Percentiles rank a stretch among this genome's conserved stretches.
Evolutionary conservation across 2,113 vertebrate species (phyloP).

Genomic region (Lipotes vexillifer): DNA sequence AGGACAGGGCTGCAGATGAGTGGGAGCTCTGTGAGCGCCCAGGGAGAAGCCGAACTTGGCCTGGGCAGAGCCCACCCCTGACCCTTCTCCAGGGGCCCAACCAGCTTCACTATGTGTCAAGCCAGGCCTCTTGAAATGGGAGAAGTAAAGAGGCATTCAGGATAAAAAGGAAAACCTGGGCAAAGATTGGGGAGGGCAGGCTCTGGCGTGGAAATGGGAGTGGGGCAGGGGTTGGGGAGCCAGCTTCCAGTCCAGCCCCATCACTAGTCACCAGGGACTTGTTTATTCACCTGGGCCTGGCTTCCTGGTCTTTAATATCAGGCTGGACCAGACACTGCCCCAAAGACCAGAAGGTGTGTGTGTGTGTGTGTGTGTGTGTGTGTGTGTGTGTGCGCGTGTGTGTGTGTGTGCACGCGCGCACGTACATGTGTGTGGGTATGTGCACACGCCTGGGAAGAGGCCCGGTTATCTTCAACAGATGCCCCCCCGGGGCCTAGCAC

Average conservation of each 20-base stretch:
- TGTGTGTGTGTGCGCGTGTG: fast-evolving
- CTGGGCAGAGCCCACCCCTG: neutral
- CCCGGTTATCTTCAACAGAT: neutral
- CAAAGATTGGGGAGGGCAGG: too few species aligned
- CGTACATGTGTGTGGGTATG: fast-evolving
- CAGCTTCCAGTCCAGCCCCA: neutral
- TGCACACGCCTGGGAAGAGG: too few species aligned
- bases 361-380: neutral
- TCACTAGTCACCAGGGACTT: neutral
- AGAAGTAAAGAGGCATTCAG: neutral
- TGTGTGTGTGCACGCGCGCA: fast-evolving
- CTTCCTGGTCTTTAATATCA: neutral
- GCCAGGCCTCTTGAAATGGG: neutral
- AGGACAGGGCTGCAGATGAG: too few species aligned
- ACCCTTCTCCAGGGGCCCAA: neutral
- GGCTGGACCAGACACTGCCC: neutral
- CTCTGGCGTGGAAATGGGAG: fast-evolving
- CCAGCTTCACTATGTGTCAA: fast-evolving
- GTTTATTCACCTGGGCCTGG: neutral
- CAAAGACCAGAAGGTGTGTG: neutral
- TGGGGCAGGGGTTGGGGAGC: fast-evolving
- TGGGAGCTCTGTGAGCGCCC: too few species aligned
- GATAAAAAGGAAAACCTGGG: neutral
- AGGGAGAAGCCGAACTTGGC: neutral
- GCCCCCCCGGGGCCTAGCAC: neutral